These are phyloP conservation scores for Natator depressus DNA, from an alignment of 2,113 vertebrate species.

Conservation along the genomic window DNA sequence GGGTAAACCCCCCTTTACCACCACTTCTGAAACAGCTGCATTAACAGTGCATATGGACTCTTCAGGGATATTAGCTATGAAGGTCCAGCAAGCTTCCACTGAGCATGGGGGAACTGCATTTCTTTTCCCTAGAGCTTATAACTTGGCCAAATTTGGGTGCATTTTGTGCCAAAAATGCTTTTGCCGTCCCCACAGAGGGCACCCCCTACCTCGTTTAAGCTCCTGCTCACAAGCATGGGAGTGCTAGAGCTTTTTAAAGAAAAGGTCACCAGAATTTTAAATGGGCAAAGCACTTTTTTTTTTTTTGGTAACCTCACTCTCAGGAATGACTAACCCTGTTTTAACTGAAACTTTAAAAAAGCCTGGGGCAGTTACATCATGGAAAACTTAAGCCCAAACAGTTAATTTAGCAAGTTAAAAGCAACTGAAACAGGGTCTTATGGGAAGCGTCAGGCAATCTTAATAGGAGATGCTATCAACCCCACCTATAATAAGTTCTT, in stretches of 20 bases:
- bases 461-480: not conserved
- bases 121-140: not conserved
- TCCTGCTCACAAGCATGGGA: rapidly evolving
- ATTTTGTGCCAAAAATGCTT: not conserved
- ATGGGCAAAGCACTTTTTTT: not conserved
- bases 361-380: not conserved
- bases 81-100: not conserved
- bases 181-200: not conserved
- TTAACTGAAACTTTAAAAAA: not conserved
- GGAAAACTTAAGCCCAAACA: not conserved
- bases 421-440: not conserved
- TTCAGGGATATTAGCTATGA: not conserved
- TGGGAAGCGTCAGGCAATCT: not conserved
- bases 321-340: not conserved
- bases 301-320: too few species aligned
- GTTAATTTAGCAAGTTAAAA: not conserved
- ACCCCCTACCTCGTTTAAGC: not conserved
- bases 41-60: not conserved
- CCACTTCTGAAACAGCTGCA: not conserved
- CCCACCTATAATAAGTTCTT: not conserved
- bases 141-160: not conserved
- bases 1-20: not conserved
- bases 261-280: not conserved
- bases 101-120: not conserved
- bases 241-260: not conserved